Base-by-base conservation (phyloP, 2,113 vertebrate species). In the Zosterops hypoxanthus region DNA sequence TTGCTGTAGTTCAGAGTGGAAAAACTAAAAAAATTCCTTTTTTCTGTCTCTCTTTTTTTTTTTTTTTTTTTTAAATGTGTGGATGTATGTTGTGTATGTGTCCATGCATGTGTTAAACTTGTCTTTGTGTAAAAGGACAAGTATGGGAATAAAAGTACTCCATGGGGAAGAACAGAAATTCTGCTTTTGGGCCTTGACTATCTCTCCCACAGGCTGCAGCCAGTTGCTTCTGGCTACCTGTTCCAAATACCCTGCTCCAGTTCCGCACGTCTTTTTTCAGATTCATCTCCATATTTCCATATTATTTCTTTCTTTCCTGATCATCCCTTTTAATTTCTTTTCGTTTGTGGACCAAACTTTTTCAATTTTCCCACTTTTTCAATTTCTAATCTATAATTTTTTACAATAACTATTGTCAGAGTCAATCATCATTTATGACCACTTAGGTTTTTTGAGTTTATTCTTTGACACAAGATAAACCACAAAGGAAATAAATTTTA, bases 11-110 rank as follows among this genome's bases (percentile, higher is more conserved):
- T 77, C 34, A 78, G 41, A 65, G 12, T 73, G 16, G 34, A 90
- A 87, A 87, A 73, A 2, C 3, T 36, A 57, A 52, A 0, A 69
- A 63, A 49, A 50, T 12, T 6, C 1, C 31, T 39, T 21, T 28
- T 31, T 8, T 20, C 12, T 6, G 4, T 52, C 6, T 26, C 2
- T 33, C 2, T 20, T 13, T 13, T 23, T 4, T 9, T 4, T 22
- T 4, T 42, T 14, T 39, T 33, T 21, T 50, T 8, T 6, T 14
- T 21, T 3, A 4, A 2, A 4, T 8, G 3, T 22, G 6, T n/a
- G 8, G 24, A 1, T 49, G 2, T 6, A 24, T 33, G 11, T 33
- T 10, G 5, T 61, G 5, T 44, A 2, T 39, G 6, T 17, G 6
- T 19, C 2, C 34, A 7, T 11, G 5, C 9, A 5, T 36, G 5